phyloP scores from a whole-genome alignment of 1,140 invertebrate genomes.

The Leptonema lineaticorne region DNA sequence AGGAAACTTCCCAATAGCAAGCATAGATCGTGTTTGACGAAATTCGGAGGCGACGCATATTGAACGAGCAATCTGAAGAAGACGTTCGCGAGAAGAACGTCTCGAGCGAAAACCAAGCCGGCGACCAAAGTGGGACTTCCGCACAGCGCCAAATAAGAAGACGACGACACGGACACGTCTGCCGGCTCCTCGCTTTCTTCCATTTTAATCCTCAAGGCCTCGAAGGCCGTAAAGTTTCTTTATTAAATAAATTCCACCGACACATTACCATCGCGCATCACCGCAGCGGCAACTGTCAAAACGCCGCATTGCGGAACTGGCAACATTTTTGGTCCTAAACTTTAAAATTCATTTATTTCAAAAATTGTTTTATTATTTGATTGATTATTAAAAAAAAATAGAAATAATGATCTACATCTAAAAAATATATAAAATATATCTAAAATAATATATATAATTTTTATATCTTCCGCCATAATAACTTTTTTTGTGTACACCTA shows the following conservation, averaged over 20 bases:
- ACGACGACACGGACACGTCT: conserved; percentile 16
- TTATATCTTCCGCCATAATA: no score
- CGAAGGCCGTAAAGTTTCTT: no score
- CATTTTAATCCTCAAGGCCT: no score
- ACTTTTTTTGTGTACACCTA: no score
- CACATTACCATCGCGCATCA: background rate
- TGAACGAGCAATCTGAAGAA: conserved; percentile 48
- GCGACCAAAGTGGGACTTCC: conserved; percentile 53
- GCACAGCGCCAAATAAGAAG: conserved; percentile 48
- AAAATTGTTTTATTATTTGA: no score
- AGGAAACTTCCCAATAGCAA: conserved; percentile 51
- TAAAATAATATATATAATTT: no score
- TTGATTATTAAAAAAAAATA: no score
- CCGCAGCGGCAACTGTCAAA: conserved; percentile 9
- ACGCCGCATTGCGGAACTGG: background rate
- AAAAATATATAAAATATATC: no score
- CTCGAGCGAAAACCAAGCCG: conserved; percentile 52
- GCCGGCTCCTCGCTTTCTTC: conserved; percentile 25
- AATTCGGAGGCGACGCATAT: conserved; percentile 46
- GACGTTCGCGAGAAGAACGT: conserved; percentile 51
- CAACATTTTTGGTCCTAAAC: background rate
- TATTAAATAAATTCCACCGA: background rate
- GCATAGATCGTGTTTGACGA: conserved; percentile 50
- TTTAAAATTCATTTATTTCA: no score
- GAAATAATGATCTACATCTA: no score